Evolutionary conservation across 2,888 invertebrate genomes (phyloP).

Genomic region (Lasioglossum oenotherae): DNA sequence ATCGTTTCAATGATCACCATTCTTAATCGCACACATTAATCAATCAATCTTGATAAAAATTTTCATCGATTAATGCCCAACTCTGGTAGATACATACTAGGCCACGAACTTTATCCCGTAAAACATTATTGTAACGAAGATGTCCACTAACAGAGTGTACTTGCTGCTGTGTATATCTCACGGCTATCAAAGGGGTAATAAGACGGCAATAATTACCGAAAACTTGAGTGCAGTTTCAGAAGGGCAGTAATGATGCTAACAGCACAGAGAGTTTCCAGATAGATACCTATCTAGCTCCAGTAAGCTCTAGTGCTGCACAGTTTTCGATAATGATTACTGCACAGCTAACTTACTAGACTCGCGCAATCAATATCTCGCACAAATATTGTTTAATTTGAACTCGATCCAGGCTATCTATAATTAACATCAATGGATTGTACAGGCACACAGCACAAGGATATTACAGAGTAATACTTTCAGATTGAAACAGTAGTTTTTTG

Average conservation of each 20-base stretch:
- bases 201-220: conserved; percentile 15
- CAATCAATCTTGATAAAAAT: no score
- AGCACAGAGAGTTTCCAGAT: conserved; percentile 15
- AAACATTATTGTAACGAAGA: background rate
- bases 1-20: no score
- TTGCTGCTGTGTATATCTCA: background rate
- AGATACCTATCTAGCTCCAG: conserved; percentile 1
- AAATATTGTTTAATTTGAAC: background rate
- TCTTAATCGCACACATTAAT: no score
- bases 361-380: background rate
- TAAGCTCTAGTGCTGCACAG: background rate
- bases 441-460: background rate
- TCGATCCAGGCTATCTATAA: background rate
- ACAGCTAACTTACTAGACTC: background rate
- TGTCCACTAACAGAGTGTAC: conserved; percentile 13
- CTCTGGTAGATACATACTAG: no score
- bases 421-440: background rate
- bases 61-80: no score
- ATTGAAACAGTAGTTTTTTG: no score
- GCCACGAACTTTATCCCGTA: background rate
- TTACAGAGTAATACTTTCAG: background rate
- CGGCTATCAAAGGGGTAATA: conserved; percentile 18
- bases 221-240: conserved; percentile 15
- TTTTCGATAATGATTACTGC: conserved; percentile 3
- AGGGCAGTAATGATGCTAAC: background rate